Evolutionary conservation across 1,140 invertebrate species (phyloP).

Genomic region (Anastatus disparis): DNA sequence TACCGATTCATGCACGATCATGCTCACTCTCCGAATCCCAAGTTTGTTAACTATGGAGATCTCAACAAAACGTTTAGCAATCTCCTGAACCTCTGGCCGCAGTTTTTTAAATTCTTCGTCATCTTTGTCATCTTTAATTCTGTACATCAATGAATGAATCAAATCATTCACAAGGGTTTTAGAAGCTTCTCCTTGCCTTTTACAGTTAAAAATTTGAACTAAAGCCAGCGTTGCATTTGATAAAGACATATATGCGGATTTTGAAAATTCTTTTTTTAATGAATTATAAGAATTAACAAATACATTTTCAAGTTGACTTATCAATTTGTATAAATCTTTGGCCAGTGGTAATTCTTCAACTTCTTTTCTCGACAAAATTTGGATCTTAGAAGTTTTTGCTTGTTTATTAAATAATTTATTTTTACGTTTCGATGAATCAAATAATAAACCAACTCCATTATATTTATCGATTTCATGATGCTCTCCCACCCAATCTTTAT

Average conservation of each 20-base stretch:
- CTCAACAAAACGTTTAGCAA: no score
- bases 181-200: background rate
- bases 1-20: no score
- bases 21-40: no score
- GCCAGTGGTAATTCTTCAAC: no score
- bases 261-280: background rate
- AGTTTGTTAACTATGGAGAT: no score
- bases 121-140: background rate
- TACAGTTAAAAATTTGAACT: background rate
- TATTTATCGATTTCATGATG: background rate
- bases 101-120: background rate
- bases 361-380: background rate
- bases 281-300: background rate
- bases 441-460: background rate
- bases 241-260: background rate
- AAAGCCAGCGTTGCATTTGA: background rate
- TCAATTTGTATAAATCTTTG: background rate
- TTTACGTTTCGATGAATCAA: constrained; percentile 49
- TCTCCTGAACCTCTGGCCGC: no score
- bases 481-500: no score
- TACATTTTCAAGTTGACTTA: background rate
- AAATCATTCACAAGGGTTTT: background rate
- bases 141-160: background rate
- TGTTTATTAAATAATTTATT: background rate
- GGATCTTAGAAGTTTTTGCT: background rate